Base-by-base conservation (phyloP, 2,888 invertebrate genomes). In the Drosophila falleni region DNA sequence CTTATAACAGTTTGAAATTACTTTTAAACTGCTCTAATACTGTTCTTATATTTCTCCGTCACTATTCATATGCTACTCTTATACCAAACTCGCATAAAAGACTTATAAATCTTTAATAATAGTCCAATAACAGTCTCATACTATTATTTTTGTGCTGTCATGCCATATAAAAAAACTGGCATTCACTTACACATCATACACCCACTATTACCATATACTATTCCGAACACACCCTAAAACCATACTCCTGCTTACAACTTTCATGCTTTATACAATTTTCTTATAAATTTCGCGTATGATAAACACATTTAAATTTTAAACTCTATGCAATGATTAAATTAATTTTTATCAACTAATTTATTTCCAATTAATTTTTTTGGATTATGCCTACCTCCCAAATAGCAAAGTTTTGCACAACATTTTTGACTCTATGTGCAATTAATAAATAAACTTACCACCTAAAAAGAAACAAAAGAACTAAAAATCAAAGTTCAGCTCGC, bases 381-480 rank as follows among this genome's bases (percentile, higher is more conserved):
- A 71, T 58, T 70, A 83, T 82, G 87, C 84, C 74, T 82, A 42
- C 61, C 49, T 35, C 76, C 80, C 54, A 68, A 61, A 70, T 88
- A 86, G 85, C 86, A 78, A 87, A 80, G 70, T 83, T 76, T 78
- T 86, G 73, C 78, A 80, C 89, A 69, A 71, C 51, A 55, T 87
- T 87, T 87, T 89, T 89, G 87, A 83, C 89, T 89, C 87, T 80
- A 88, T 86, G 89, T 88, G 85, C 85, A 89, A 86, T 74, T 66
- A 56, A 73, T 85, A 59, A 84, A 85, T 77, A 76, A 76, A 82
- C 71, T 80, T 83, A 87, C 81, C 83, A 76, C 66, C 39, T 70
- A 64, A 59, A 71, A 54, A n/a, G n/a, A 59, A 53, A 60, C 13
- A 60, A 68, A 63, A 15, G 64, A 72, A 71, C 62, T 60, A 51